phyloP scores from a whole-genome alignment of 1,140 invertebrate species.

The Steinernema feltiae region DNA sequence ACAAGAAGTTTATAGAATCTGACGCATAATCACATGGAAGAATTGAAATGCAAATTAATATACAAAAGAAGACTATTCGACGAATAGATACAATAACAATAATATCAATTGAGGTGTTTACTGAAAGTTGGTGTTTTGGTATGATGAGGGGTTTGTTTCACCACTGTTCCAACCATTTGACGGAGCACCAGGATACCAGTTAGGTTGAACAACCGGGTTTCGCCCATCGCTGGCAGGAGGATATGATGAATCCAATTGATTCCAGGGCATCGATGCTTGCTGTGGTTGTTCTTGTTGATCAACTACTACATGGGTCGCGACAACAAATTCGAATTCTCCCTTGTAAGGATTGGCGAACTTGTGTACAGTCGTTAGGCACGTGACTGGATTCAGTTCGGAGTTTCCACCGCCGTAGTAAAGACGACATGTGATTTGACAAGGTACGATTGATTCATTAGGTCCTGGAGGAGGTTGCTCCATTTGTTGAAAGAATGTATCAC shows the following conservation, averaged over 20 bases:
- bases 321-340: slow-evolving; percentile 52
- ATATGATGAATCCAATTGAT: neutral
- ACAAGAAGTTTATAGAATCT: too few species aligned
- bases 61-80: neutral
- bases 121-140: neutral
- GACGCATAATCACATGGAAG: too few species aligned
- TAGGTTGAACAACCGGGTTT: neutral
- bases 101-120: neutral
- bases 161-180: neutral
- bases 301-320: slow-evolving; percentile 43
- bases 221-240: neutral
- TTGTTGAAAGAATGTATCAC: slow-evolving; percentile 40
- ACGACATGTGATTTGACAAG: neutral
- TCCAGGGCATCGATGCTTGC: neutral
- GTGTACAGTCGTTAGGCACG: slow-evolving; percentile 39
- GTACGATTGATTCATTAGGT: neutral
- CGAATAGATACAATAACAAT: neutral
- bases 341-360: slow-evolving; percentile 56
- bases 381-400: slow-evolving; percentile 28
- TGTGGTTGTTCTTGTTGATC: neutral
- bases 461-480: slow-evolving; percentile 40
- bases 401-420: neutral
- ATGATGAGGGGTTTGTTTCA: neutral
- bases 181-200: neutral
- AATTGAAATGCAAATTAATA: neutral